A percentile compares a stretch with the other conserved stretches of the same genome.
Evolutionary conservation across 2,888 invertebrate genomes (phyloP).

Genomic region (Hyposoter dolosus): DNA sequence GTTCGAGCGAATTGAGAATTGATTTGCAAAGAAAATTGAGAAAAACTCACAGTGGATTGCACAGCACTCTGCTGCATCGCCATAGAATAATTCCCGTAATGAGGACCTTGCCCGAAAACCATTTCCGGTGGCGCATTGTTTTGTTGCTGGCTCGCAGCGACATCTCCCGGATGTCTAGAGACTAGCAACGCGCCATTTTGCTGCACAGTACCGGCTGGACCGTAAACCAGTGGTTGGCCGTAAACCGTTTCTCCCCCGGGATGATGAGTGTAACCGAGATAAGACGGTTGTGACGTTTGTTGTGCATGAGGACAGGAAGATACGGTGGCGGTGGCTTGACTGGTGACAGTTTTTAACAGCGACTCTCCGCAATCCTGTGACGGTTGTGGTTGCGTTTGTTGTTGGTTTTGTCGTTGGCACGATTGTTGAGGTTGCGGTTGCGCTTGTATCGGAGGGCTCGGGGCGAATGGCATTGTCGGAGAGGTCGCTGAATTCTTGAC

Average conservation of each 20-base stretch:
- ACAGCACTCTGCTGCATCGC: constrained; percentile 79
- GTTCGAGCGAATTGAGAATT: neutral
- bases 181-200: constrained; percentile 58
- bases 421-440: constrained; percentile 66
- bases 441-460: constrained; percentile 71
- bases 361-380: constrained; percentile 74
- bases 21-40: neutral
- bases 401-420: constrained; percentile 44
- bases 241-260: constrained; percentile 64
- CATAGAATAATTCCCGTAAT: constrained; percentile 80
- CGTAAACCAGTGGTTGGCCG: constrained; percentile 65
- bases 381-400: constrained; percentile 61
- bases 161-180: constrained; percentile 64
- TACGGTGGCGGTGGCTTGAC: constrained; percentile 70
- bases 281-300: constrained; percentile 75
- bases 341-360: constrained; percentile 79
- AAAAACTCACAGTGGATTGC: constrained; percentile 74
- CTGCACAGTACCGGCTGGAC: constrained; percentile 54
- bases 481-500: constrained; percentile 82
- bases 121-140: constrained; percentile 72
- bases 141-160: constrained; percentile 55
- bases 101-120: constrained; percentile 80
- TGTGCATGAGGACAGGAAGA: constrained; percentile 75
- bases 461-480: constrained; percentile 80
- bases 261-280: constrained; percentile 63